phyloP scores from a whole-genome alignment of 2,113 vertebrate species.

The Gambusia affinis region DNA sequence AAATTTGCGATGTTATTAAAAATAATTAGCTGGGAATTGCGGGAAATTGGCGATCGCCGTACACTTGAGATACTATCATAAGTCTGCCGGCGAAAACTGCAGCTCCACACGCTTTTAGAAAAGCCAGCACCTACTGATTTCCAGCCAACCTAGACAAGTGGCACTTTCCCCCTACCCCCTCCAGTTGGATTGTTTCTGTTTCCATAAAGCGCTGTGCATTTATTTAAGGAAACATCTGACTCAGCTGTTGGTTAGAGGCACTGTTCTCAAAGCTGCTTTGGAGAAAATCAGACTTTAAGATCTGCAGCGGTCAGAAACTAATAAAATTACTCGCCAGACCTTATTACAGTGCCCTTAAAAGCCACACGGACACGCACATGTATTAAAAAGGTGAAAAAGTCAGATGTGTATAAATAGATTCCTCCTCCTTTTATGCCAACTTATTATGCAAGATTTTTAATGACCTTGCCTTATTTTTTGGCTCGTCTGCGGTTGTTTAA shows the following conservation, averaged over 20 bases:
- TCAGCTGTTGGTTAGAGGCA: conserved; percentile 49
- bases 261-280: conserved; percentile 26
- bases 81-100: conserved; percentile 1
- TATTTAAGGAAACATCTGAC: conserved; percentile 65
- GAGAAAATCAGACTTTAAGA: conserved; percentile 48
- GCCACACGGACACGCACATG: conserved; percentile 12
- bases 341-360: conserved; percentile 42
- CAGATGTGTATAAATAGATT: conserved; percentile 26
- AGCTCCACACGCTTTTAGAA: conserved; percentile 5
- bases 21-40: conserved; percentile 30
- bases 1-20: conserved; percentile 20
- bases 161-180: conserved; percentile 18
- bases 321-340: conserved; percentile 52
- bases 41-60: neutral
- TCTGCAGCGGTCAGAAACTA: conserved; percentile 41
- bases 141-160: conserved; percentile 29
- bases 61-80: conserved; percentile 32
- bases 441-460: neutral
- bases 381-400: conserved; percentile 56
- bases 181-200: conserved; percentile 52
- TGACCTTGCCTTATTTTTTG: neutral
- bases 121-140: conserved; percentile 13
- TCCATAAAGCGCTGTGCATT: conserved; percentile 29
- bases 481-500: conserved; percentile 2
- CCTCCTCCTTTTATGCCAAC: neutral